Base-by-base conservation (phyloP, 2,888 invertebrate species). In the Cristatella mucedo region DNA sequence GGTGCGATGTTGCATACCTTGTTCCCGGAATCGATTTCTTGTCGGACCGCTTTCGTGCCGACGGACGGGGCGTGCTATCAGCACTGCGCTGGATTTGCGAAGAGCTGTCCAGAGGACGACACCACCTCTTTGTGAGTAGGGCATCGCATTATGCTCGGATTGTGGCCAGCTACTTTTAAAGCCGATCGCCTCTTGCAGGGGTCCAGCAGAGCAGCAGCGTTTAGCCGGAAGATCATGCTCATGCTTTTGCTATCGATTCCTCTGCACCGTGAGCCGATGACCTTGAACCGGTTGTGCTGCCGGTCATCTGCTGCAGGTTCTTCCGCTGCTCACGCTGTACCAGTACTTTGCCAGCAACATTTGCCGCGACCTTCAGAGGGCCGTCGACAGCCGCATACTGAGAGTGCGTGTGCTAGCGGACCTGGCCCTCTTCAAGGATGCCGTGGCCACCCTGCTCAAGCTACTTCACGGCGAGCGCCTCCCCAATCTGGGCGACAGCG, bases 271-370 rank as follows among this genome's bases (percentile, higher is more conserved):
- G n/a, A n/a, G n/a, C n/a, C n/a, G n/a, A n/a, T n/a, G n/a, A n/a
- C n/a, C n/a, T n/a, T n/a, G n/a, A n/a, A n/a, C n/a, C n/a, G n/a
- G n/a, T n/a, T n/a, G n/a, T n/a, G n/a, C n/a, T n/a, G n/a, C n/a
- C n/a, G n/a, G n/a, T n/a, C n/a, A 6, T 33, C 21, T 5, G 19
- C 18, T 44, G 2, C 48, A 64, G 64, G 57, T 62, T 3, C 53
- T 65, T 19, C 65, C 65, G 11, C 45, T 65, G 30, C 43, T 65
- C 41, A 56, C 59, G 2, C 49, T 65, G 42, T 54, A 61, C 45
- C 57, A 57, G 45, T 63, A 61, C 49, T 52, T 64, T 34, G 52
- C 59, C 5, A 57, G 57, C n/a, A 57, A 53, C 45, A 53, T 61
- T 15, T 59, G 60, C 40, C 56, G 63, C 21, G 61, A 65, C 49